Percentiles rank a stretch among this genome's conserved stretches.
phyloP scores from a whole-genome alignment of 1,140 invertebrate species.

The Antheraea pernyi region DNA sequence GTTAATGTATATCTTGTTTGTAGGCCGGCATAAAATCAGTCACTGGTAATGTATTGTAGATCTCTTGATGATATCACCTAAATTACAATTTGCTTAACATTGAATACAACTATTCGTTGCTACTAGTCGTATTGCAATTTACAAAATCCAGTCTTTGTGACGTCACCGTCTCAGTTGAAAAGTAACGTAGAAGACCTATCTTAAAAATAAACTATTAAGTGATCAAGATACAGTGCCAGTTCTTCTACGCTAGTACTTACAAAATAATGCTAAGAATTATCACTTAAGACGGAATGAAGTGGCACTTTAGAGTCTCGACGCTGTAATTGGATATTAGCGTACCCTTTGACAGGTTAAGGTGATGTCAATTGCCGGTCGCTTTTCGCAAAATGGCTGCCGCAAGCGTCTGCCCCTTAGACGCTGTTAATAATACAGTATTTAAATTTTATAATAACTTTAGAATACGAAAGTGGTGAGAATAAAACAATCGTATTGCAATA shows the following conservation, averaged over 20 bases:
- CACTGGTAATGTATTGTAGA: no score
- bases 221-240: neutral
- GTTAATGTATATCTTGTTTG: no score
- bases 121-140: no score
- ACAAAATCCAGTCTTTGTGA: no score
- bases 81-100: no score
- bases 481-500: no score
- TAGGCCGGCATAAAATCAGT: no score
- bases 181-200: no score
- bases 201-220: neutral
- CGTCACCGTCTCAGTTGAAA: no score
- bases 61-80: no score
- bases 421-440: neutral
- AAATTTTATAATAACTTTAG: neutral
- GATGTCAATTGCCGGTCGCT: slow-evolving; percentile 35
- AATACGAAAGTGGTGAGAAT: neutral
- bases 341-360: slow-evolving; percentile 42
- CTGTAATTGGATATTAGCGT: slow-evolving; percentile 38
- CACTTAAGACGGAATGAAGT: slow-evolving; percentile 27
- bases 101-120: no score
- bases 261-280: slow-evolving; percentile 27
- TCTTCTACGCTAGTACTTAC: neutral
- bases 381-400: slow-evolving; percentile 21
- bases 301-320: slow-evolving; percentile 27
- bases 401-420: neutral